Evolutionary conservation across 2,888 invertebrate genomes (phyloP).

Genomic region (Podotricha telesiphe): DNA sequence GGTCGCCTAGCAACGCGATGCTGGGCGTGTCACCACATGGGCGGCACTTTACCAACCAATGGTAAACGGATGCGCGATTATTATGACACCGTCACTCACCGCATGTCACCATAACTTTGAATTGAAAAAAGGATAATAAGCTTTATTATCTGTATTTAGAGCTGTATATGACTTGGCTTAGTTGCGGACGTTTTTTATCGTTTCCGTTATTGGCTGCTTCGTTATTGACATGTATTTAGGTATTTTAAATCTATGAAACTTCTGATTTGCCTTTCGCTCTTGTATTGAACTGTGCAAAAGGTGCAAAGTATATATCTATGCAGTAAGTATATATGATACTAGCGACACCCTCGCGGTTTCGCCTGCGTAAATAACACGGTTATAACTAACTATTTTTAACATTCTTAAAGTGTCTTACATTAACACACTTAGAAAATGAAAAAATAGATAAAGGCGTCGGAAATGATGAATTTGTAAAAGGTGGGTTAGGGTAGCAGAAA

Average conservation of each 20-base stretch:
- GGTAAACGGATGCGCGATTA: slow-evolving; percentile 65
- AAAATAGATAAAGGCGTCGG: too few relatives aligned
- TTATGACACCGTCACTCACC: slow-evolving; percentile 76
- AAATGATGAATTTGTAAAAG: too few relatives aligned
- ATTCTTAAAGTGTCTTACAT: too few relatives aligned
- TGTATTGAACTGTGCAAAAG: background rate
- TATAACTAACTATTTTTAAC: too few relatives aligned
- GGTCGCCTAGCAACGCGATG: slow-evolving; percentile 60
- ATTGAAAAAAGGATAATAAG: slow-evolving; percentile 40
- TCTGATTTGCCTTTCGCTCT: background rate
- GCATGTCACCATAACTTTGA: slow-evolving; percentile 55
- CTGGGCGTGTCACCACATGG: slow-evolving; percentile 56
- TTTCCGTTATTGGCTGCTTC: slow-evolving; percentile 63
- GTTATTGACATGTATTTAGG: slow-evolving; percentile 25
- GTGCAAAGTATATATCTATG: background rate
- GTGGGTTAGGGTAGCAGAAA: too few relatives aligned
- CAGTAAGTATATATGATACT: too few relatives aligned
- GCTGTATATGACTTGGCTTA: slow-evolving; percentile 43
- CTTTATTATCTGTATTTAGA: slow-evolving; percentile 36
- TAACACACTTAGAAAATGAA: too few relatives aligned
- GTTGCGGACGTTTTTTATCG: slow-evolving; percentile 37
- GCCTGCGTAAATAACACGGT: too few relatives aligned
- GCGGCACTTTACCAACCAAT: slow-evolving; percentile 63
- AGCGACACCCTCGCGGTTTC: too few relatives aligned
- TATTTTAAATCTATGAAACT: background rate